Evolutionary conservation across 2,888 invertebrate species (phyloP), one percentile per base, ranked within the genome.

Genomic region (Galeopsomyia nigrocyanea): DNA sequence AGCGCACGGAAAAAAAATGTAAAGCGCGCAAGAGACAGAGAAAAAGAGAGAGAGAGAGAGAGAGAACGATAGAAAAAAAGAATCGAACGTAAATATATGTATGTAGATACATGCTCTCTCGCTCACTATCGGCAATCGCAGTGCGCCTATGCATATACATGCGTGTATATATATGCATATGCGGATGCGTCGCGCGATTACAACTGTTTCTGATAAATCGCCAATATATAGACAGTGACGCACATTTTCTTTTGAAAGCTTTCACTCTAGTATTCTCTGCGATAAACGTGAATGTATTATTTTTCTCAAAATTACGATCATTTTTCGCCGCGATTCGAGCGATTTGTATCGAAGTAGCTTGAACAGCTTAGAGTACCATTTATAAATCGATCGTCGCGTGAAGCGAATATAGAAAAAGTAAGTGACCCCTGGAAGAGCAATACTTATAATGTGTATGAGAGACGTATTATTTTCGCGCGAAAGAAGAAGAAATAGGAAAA

Each of bases 201-300:
- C 65, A 65, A 71, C 73, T 39, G 5, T 39, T 39, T 39, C 39
- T 66, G 81, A 81, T 81, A 80, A 80, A 80, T 81, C 78, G 78
- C 77, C 77, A 79, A 81, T 82, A 78, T 76, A 5, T 26, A 5
- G 76, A 76, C 80, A 79, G 79, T 79, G 80, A 79, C 74, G 75
- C 79, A 79, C 79, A 79, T 76, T 79, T 78, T 76, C 26, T 9
- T 39, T 39, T 13, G 7, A 13, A 13, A 13, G 2, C 39, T 22
- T 56, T 62, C 56, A 31, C 39, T 66, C n/a, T 2, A 26, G 5
- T 5, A 10, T 10, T 39, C 10, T 26, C 39, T 39, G 39, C 39
- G 39, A 13, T 39, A n/a, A n/a, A n/a, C 7, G 1, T 39, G 13
- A 39, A 10, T 3, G 5, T 3, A 7, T 10, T 39, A 10, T 39